A percentile compares a stretch with the other conserved stretches of the same genome.
These are phyloP conservation scores for Jaculus jaculus DNA, from an alignment of 2,113 vertebrate species.

Conservation along the genomic window DNA sequence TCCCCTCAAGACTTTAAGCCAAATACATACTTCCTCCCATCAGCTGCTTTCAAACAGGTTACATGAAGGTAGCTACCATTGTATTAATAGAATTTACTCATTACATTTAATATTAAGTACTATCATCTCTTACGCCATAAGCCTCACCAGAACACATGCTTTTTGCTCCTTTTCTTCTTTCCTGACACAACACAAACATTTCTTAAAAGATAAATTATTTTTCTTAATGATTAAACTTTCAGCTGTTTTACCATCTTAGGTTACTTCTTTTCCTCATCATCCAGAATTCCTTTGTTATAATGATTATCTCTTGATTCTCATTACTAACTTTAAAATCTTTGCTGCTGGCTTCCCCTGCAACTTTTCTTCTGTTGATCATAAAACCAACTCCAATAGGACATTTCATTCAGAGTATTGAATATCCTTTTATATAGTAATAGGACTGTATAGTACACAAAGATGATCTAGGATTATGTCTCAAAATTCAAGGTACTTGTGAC, in stretches of 20 bases:
- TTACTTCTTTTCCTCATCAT: neutral
- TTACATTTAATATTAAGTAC: neutral
- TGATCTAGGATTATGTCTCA: no score
- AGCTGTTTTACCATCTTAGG: neutral
- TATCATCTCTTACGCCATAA: neutral
- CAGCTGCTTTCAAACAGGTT: no score
- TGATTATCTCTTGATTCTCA: neutral
- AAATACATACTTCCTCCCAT: no score
- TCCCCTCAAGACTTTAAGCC: no score
- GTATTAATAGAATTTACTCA: neutral
- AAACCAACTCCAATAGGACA: neutral
- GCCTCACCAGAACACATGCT: neutral
- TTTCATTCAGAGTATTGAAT: neutral
- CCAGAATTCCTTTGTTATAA: neutral
- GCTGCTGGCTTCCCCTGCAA: neutral
- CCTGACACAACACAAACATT: neutral
- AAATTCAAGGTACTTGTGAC: neutral
- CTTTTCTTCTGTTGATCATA: neutral
- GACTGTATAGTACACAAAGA: neutral
- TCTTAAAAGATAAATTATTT: neutral
- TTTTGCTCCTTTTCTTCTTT: neutral
- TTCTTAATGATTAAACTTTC: neutral
- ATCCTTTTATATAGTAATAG: neutral
- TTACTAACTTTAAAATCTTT: neutral
- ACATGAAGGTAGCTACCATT: neutral